These are phyloP conservation scores for Noctua comes DNA, from an alignment of 2,888 invertebrate species.

Conservation along the genomic window DNA sequence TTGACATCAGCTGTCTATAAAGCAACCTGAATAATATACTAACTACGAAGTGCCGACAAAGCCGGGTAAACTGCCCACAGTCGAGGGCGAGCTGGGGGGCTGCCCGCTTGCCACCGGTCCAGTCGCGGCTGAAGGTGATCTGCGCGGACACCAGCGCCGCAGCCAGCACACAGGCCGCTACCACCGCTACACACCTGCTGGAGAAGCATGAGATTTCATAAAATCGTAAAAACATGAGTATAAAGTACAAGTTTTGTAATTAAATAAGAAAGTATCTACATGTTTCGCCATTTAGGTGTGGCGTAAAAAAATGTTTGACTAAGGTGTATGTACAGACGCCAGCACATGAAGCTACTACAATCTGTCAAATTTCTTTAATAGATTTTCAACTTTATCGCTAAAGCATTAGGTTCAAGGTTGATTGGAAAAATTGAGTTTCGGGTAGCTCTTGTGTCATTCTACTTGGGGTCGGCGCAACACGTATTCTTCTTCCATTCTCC, in stretches of 20 bases:
- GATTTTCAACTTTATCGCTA: no score
- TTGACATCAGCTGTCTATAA: neutral
- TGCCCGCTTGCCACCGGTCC: slow-evolving; percentile 85
- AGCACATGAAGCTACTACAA: no score
- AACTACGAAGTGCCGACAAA: slow-evolving; percentile 86
- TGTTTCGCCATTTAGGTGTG: neutral
- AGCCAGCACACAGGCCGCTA: slow-evolving; percentile 76
- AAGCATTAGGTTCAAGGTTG: no score
- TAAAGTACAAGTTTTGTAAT: neutral
- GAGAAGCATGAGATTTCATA: neutral
- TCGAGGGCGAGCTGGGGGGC: slow-evolving; percentile 79
- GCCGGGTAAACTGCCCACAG: slow-evolving; percentile 83
- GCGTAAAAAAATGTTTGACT: neutral
- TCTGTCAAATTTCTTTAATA: no score
- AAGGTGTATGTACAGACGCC: no score
- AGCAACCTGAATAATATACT: slow-evolving; percentile 63
- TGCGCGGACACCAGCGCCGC: slow-evolving; percentile 83
- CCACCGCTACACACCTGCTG: slow-evolving; percentile 72
- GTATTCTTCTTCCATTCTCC: no score
- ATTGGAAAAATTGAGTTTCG: no score
- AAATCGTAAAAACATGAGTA: neutral
- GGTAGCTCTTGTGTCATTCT: no score
- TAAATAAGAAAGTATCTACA: neutral
- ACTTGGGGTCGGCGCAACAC: no score
- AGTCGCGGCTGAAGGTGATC: slow-evolving; percentile 89